phyloP scores from a whole-genome alignment of 1,140 invertebrate species.

The Manduca sexta region DNA sequence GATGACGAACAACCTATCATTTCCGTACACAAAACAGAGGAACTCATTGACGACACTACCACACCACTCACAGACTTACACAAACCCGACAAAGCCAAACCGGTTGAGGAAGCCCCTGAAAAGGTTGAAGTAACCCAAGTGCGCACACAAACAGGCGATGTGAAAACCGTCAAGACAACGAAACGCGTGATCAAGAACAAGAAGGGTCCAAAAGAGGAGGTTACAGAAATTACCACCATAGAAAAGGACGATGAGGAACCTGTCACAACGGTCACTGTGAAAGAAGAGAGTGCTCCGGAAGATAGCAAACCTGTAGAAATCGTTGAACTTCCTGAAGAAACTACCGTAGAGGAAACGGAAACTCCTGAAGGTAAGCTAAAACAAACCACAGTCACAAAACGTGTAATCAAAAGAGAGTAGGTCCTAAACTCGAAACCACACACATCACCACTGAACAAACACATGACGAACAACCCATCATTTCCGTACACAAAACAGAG shows the following conservation, averaged over 20 bases:
- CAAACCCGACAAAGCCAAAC: conserved; percentile 20
- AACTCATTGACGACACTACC: conserved; percentile 18
- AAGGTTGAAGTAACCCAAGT: conserved; percentile 36
- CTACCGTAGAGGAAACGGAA: conserved; percentile 20
- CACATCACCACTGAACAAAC: conserved; percentile 49
- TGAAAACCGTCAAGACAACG: conserved; percentile 25
- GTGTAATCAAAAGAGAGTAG: conserved; percentile 37
- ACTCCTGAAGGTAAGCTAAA: conserved; percentile 39
- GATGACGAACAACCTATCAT: conserved; percentile 32
- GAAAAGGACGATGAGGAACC: conserved; percentile 43
- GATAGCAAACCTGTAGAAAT: neutral
- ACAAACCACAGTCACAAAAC: conserved; percentile 45
- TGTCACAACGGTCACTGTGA: conserved; percentile 27
- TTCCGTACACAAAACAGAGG: conserved; percentile 20
- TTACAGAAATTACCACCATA: conserved; percentile 42
- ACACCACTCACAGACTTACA: conserved; percentile 1
- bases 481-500: conserved; percentile 7
- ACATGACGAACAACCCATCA: conserved; percentile 15
- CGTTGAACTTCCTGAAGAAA: conserved; percentile 17
- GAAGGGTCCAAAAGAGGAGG: conserved; percentile 26
- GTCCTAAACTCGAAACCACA: conserved; percentile 35
- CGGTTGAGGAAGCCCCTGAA: conserved; percentile 18
- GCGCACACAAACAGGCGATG: conserved; percentile 32
- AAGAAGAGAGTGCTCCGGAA: conserved; percentile 1
- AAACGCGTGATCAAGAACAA: conserved; percentile 35